These are phyloP conservation scores for Saguinus midas DNA, from an alignment of 2,113 vertebrate genomes.

Conservation along the genomic window DNA sequence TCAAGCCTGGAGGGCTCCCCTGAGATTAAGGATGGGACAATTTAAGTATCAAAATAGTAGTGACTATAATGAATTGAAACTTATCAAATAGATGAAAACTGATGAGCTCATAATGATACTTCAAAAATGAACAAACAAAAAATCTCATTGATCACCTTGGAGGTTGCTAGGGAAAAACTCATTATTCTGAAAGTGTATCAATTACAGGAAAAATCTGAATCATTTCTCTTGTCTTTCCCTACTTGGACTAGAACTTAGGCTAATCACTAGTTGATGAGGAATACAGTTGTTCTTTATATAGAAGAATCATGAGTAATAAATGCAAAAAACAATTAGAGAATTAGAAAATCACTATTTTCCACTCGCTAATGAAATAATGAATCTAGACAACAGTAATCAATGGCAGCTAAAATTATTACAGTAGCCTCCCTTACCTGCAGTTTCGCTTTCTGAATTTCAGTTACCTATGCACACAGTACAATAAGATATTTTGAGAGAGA, in stretches of 20 bases:
- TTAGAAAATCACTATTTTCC: not conserved
- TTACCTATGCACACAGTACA: not conserved
- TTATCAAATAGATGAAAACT: not conserved
- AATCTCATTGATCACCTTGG: not conserved
- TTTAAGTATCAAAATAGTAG: not conserved
- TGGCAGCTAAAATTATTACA: not conserved
- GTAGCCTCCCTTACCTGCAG: not conserved
- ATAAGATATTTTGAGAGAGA: not conserved
- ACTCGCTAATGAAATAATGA: not conserved
- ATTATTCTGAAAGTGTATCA: not conserved
- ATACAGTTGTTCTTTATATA: not conserved
- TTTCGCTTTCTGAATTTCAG: not conserved
- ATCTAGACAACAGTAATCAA: not conserved
- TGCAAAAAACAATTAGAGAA: not conserved
- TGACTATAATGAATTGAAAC: not conserved
- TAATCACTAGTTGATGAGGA: not conserved
- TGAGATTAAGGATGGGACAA: not conserved
- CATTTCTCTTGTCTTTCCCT: not conserved
- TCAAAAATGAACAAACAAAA: not conserved
- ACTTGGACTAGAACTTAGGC: not conserved
- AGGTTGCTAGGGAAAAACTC: not conserved
- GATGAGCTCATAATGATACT: not conserved
- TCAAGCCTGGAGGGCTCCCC: not conserved
- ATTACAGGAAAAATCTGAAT: not conserved
- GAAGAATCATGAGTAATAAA: not conserved